Conservation (phyloP, 23 tunicate genomes). For the Diplosoma virens region DNA sequence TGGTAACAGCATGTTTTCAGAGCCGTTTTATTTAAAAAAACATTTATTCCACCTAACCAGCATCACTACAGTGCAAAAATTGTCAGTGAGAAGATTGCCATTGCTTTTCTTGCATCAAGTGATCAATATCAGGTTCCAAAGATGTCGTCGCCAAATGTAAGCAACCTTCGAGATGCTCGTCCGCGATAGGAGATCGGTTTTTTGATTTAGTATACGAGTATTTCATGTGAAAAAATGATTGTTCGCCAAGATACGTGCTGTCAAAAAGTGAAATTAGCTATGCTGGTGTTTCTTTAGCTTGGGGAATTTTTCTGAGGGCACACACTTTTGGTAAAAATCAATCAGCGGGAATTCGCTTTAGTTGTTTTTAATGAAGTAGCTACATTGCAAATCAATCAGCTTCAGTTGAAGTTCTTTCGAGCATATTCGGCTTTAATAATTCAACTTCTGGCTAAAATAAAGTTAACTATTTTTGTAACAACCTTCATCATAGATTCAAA, state of each 20-base stretch:
- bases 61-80: background rate
- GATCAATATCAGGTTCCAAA: background rate
- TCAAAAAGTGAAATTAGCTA: background rate
- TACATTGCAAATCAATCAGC: background rate
- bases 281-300: background rate
- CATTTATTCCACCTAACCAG: background rate
- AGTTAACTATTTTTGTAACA: background rate
- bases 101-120: background rate
- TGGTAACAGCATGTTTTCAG: too few relatives aligned
- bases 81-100: background rate
- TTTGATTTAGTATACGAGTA: background rate
- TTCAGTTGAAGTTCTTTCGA: background rate
- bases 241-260: background rate
- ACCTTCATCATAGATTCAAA: background rate
- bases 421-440: background rate
- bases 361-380: background rate
- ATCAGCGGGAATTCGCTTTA: background rate
- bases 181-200: background rate
- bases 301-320: background rate
- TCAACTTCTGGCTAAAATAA: background rate
- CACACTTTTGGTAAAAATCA: background rate
- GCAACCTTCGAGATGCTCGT: background rate
- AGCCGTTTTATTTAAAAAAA: background rate
- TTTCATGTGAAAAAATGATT: background rate
- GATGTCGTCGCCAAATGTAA: background rate